A percentile compares a stretch with the other conserved stretches of the same genome.
Evolutionary conservation across 2,797 vertebrate species (phyloP).

Genomic region (Dermochelys coriacea): DNA sequence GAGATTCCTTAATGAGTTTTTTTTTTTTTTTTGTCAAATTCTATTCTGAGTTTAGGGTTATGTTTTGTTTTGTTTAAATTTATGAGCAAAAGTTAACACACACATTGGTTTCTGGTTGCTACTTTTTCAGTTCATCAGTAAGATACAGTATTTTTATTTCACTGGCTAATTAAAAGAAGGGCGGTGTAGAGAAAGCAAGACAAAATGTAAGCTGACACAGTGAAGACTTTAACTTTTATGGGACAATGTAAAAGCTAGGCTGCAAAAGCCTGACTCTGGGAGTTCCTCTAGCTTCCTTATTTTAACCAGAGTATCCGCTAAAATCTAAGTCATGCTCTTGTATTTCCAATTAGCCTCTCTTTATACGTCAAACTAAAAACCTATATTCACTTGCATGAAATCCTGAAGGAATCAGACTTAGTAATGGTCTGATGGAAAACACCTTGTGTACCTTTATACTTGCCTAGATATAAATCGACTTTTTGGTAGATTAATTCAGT

Average conservation of each 20-base stretch:
- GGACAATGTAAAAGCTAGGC: not conserved
- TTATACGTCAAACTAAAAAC: not conserved
- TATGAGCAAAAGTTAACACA: not conserved
- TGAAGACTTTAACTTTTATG: not conserved
- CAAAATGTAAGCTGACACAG: not conserved
- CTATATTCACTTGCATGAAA: not conserved
- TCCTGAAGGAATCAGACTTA: not conserved
- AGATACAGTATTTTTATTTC: not conserved
- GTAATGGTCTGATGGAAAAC: not conserved
- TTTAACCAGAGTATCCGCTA: not conserved
- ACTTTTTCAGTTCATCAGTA: not conserved
- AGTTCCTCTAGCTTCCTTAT: constrained; percentile 2
- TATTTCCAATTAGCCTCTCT: not conserved
- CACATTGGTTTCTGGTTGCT: not conserved
- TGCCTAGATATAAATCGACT: not conserved
- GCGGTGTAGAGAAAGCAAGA: not conserved
- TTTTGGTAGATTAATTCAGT: not conserved
- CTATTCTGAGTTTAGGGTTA: not conserved
- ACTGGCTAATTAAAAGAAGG: not conserved
- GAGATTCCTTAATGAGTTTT: not conserved
- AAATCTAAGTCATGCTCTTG: not conserved
- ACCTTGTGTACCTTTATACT: not conserved
- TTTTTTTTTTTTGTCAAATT: not conserved
- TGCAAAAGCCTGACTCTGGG: not conserved
- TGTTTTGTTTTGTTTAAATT: not conserved